These are phyloP conservation scores for Cnemophilus loriae DNA, from an alignment of 2,113 vertebrate species.

Conservation along the genomic window DNA sequence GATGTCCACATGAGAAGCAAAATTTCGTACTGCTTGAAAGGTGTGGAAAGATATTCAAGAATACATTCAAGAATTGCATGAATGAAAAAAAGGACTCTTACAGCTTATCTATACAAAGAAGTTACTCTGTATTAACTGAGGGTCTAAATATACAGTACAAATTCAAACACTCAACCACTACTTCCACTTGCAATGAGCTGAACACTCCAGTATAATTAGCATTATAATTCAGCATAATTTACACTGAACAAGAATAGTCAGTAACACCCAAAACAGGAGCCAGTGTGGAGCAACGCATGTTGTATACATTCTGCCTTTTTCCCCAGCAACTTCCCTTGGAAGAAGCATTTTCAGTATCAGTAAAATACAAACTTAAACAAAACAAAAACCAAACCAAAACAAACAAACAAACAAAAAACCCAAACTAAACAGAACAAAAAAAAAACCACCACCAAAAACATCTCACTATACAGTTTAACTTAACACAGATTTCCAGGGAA, in stretches of 20 bases:
- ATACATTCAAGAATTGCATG: neutral
- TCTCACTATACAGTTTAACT: neutral
- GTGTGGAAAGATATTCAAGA: neutral
- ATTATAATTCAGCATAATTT: neutral
- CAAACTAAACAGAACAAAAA: neutral
- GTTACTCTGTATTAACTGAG: neutral
- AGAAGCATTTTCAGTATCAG: neutral
- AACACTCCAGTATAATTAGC: neutral
- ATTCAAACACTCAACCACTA: neutral
- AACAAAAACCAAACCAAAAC: neutral
- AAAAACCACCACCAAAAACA: no score
- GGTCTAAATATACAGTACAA: neutral
- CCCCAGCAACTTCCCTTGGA: neutral
- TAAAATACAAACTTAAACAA: neutral
- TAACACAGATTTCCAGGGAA: neutral
- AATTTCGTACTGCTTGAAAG: neutral
- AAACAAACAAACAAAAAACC: neutral
- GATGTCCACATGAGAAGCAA: neutral
- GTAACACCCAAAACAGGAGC: neutral
- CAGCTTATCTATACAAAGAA: neutral
- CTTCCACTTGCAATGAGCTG: fast-evolving
- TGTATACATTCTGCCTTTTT: neutral
- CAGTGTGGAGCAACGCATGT: fast-evolving
- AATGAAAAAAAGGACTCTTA: neutral
- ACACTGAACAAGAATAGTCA: neutral